Evolutionary conservation across 2,797 vertebrate genomes (phyloP), one percentile per base, ranked within the genome.

Genomic region (Parotocinclus haroldoi): DNA sequence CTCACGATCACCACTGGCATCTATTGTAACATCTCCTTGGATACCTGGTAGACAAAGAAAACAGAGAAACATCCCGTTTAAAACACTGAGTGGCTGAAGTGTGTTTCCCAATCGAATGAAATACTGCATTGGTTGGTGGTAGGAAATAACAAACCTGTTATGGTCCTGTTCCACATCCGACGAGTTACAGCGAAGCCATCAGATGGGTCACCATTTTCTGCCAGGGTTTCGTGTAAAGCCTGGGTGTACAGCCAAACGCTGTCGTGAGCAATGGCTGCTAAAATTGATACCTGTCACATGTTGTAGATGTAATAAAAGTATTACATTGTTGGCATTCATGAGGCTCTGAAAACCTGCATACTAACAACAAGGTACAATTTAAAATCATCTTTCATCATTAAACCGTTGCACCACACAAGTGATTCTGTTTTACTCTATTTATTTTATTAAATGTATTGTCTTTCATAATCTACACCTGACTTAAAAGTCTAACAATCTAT

Each of bases 21-120:
- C 80, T 16, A 83, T 80, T 10, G 73, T 83, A 19, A 83, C 81
- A 9, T 81, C 71, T 65, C 80, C 80, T 63, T 79, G 81, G 56
- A 83, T 75, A 27, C 79, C 79, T 79, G 18, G 1, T 12, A 27
- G n/a, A n/a, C n/a, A n/a, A n/a, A n/a, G n/a, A n/a, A n/a, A n/a
- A n/a, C n/a, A n/a, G 27, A 27, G 27, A 27, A 27, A 27, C 27
- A 27, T 27, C 27, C 27, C 27, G 5, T 27, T n/a, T n/a, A n/a
- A n/a, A n/a, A n/a, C n/a, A n/a, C n/a, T 27, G 5, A 27, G 27
- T 27, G 27, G 27, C 27, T 27, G 2, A 27, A 27, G 27, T 27
- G 27, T 27, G 27, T 27, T 2, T 27, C 27, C 2, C 27, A 2
- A 2, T 27, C 27, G 5, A 27, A 2, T 2, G 1, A 13, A 1